Evolutionary conservation across 2,113 vertebrate genomes (phyloP).

Genomic region (Prietella phreatophila): DNA sequence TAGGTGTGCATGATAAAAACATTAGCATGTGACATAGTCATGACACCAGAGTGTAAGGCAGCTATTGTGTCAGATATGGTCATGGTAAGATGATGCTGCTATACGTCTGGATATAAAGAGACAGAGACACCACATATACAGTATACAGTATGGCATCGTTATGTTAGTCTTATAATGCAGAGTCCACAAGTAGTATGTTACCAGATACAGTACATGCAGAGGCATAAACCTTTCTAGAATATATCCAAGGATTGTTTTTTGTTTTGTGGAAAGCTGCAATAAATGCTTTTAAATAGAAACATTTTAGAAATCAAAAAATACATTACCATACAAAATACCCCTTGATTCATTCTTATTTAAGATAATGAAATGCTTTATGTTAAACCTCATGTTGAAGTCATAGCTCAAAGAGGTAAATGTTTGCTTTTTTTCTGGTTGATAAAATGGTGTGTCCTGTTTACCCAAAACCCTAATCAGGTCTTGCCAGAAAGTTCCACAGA

Average conservation of each 20-base stretch:
- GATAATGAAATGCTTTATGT: background rate
- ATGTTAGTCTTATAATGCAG: background rate
- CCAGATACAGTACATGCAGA: background rate
- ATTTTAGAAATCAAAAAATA: background rate
- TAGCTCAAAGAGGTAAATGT: background rate
- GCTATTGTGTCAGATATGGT: background rate
- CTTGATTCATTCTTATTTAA: background rate
- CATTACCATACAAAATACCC: background rate
- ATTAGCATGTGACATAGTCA: background rate
- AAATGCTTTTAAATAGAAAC: background rate
- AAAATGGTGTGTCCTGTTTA: background rate
- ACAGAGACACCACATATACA: background rate
- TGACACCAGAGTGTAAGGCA: background rate
- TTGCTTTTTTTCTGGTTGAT: background rate
- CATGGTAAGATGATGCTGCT: too few species aligned
- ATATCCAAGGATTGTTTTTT: background rate
- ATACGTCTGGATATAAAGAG: background rate
- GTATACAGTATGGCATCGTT: background rate
- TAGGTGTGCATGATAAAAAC: background rate
- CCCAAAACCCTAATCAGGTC: background rate
- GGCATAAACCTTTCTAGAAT: background rate
- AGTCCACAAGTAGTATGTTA: background rate
- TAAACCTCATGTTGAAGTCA: background rate
- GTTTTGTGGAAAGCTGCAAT: background rate
- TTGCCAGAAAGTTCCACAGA: background rate